Conservation (phyloP, 2,113 vertebrate genomes). For the Channa maculata region DNA sequence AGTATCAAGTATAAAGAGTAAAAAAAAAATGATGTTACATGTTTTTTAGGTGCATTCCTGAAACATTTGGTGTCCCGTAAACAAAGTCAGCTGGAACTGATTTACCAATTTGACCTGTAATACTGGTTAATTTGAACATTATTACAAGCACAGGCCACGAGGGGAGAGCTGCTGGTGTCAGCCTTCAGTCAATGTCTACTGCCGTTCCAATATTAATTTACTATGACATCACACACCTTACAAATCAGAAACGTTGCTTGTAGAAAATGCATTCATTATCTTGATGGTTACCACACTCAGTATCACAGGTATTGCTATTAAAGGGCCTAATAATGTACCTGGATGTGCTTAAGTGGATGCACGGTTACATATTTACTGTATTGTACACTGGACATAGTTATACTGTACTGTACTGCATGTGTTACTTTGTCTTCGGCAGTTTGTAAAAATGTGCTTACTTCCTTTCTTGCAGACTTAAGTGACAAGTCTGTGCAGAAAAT, state of each 20-base stretch:
- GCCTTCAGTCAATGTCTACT: slow-evolving; percentile 8
- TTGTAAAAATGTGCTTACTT: too few species aligned
- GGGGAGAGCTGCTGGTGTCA: slow-evolving; percentile 67
- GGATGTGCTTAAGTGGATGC: too few species aligned
- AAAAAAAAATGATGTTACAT: background rate
- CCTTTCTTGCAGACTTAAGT: too few species aligned
- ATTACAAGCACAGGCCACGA: background rate
- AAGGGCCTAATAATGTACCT: too few species aligned
- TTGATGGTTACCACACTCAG: too few species aligned
- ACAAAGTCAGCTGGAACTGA: slow-evolving; percentile 47
- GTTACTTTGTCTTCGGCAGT: background rate
- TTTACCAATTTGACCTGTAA: background rate
- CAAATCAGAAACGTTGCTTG: too few species aligned
- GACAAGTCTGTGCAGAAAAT: too few species aligned
- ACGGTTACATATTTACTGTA: background rate
- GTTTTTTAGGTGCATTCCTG: background rate
- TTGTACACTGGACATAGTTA: slow-evolving; percentile 8
- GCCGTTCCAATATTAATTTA: background rate
- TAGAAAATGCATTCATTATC: too few species aligned
- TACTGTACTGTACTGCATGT: background rate
- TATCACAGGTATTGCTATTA: too few species aligned
- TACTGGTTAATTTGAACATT: background rate
- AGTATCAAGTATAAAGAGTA: too few species aligned
- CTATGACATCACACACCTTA: background rate
- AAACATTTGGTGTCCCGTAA: background rate